A percentile compares a stretch with the other conserved stretches of the same genome.
Evolutionary conservation across 2,797 vertebrate genomes (phyloP).

Genomic region (Pseudocheirus occidentalis): DNA sequence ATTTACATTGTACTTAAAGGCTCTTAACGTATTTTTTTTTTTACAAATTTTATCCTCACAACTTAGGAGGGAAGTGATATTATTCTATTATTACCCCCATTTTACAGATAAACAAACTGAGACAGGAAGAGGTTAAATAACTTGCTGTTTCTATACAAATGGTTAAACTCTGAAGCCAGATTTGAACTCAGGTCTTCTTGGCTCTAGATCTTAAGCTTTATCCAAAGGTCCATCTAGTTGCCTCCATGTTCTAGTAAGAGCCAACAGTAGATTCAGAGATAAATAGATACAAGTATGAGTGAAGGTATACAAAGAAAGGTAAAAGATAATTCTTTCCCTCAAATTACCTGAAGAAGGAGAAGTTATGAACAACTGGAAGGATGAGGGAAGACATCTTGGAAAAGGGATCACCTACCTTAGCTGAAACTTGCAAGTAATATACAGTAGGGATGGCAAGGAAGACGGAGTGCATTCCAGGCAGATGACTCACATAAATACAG

Average conservation of each 20-base stretch:
- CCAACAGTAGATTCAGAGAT: no score
- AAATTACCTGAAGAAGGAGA: accelerated
- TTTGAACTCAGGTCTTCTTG: background rate
- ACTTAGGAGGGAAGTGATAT: background rate
- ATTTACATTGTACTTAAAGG: background rate
- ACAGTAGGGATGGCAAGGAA: no score
- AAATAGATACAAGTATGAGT: no score
- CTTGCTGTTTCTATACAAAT: background rate
- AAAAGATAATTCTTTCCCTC: no score
- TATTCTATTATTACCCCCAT: background rate
- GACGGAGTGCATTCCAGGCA: background rate
- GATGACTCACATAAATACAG: background rate
- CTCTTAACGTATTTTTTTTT: background rate
- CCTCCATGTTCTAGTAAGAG: background rate
- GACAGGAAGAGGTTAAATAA: background rate
- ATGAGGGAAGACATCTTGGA: constrained; percentile 16
- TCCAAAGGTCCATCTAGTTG: background rate
- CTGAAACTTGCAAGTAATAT: background rate
- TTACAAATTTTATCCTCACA: background rate
- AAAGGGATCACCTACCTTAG: background rate
- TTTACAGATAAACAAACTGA: background rate
- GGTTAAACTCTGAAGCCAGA: background rate
- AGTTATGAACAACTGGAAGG: no score
- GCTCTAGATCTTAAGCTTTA: background rate
- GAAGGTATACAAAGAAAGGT: no score